Evolutionary conservation across 2,113 vertebrate genomes (phyloP).

Genomic region (Xyliphius kryptos): DNA sequence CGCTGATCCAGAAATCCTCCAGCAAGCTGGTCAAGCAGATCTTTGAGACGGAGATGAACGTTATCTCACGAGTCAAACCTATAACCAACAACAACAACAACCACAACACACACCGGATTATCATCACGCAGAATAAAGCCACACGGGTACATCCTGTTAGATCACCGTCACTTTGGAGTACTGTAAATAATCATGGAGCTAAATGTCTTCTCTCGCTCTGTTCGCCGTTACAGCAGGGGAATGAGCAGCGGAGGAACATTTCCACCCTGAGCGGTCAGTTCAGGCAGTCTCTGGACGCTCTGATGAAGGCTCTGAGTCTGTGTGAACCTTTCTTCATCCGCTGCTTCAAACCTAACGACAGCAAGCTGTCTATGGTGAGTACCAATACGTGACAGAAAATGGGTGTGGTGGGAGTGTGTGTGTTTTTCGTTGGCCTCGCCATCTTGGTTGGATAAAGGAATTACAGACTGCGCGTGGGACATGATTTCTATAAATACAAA

Average conservation of each 20-base stretch:
- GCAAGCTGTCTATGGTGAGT: slow-evolving; percentile 85
- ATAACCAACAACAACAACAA: too few relatives aligned
- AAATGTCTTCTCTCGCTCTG: background rate
- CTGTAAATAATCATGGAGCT: too few relatives aligned
- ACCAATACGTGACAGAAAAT: too few relatives aligned
- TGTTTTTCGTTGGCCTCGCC: too few relatives aligned
- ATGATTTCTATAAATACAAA: too few relatives aligned
- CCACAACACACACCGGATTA: slow-evolving; percentile 44
- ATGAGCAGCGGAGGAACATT: slow-evolving; percentile 65
- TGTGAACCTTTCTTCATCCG: slow-evolving; percentile 92
- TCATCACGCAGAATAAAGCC: slow-evolving; percentile 50
- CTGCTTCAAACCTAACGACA: slow-evolving; percentile 94
- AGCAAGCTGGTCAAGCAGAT: slow-evolving; percentile 78
- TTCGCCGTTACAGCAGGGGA: slow-evolving; percentile 32
- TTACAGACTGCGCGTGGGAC: too few relatives aligned
- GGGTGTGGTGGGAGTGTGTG: too few relatives aligned
- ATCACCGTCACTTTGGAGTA: too few relatives aligned
- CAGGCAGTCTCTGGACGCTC: slow-evolving; percentile 85
- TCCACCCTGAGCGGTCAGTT: slow-evolving; percentile 83
- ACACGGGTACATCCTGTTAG: too few relatives aligned
- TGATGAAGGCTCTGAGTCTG: slow-evolving; percentile 83
- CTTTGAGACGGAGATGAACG: slow-evolving; percentile 67
- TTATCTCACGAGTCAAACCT: slow-evolving; percentile 6
- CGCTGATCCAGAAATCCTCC: slow-evolving; percentile 70
- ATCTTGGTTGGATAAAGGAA: too few relatives aligned